Conservation (phyloP, 2,888 invertebrate species). For the Neria commutata region DNA sequence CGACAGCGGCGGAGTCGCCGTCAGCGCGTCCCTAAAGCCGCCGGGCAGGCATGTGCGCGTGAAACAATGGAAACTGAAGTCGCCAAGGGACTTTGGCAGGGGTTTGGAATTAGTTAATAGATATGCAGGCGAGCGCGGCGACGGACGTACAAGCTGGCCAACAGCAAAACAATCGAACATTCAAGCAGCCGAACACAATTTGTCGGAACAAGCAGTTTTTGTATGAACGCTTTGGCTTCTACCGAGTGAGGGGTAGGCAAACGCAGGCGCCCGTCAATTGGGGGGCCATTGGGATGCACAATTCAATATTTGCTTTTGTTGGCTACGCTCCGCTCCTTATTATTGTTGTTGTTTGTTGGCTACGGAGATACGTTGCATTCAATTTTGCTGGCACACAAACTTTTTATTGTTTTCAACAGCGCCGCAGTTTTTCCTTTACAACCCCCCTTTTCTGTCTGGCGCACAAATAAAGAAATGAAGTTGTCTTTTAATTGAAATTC, state of each 20-base stretch:
- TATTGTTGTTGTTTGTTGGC: background rate
- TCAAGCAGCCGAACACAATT: no score
- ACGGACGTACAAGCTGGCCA: no score
- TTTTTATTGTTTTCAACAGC: background rate
- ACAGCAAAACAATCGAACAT: no score
- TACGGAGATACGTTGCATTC: background rate
- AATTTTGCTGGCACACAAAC: conserved; percentile 5
- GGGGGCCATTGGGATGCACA: conserved; percentile 8
- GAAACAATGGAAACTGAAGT: background rate
- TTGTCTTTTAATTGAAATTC: conserved; percentile 56
- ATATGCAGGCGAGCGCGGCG: background rate
- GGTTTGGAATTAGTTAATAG: conserved; percentile 5
- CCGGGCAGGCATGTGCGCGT: background rate
- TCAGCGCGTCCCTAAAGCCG: no score
- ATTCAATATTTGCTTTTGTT: conserved; percentile 16
- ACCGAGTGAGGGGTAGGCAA: no score
- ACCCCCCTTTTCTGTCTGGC: conserved; percentile 32
- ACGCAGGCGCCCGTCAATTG: conserved; percentile 3
- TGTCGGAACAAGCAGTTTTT: no score
- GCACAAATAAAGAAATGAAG: conserved; percentile 52
- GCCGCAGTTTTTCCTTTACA: background rate
- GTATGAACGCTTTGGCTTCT: no score
- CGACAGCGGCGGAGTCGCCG: no score
- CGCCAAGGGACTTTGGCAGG: no score
- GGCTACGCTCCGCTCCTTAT: background rate